phyloP scores from a whole-genome alignment of 2,113 vertebrate genomes.

The Pseudorasbora parva region DNA sequence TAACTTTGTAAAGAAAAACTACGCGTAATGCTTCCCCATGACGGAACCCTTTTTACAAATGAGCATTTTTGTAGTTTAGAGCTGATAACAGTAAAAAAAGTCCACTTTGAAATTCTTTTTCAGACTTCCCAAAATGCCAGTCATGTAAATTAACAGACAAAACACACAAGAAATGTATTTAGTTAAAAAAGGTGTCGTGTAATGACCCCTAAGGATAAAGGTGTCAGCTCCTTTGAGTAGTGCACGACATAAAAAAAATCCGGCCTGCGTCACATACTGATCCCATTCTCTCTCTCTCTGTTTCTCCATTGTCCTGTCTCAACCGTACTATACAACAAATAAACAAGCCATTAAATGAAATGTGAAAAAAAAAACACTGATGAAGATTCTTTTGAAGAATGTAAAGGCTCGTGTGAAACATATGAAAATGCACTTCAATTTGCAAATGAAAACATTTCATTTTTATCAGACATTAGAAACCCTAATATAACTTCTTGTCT shows the following conservation, averaged over 20 bases:
- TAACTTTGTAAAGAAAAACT: too few relatives aligned
- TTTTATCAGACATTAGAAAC: not conserved
- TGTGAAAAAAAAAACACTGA: not conserved
- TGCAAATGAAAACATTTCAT: not conserved
- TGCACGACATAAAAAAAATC: not conserved
- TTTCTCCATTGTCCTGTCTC: not conserved
- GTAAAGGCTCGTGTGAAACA: not conserved
- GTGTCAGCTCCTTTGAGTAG: not conserved
- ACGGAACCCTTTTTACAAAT: too few relatives aligned
- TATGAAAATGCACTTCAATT: not conserved
- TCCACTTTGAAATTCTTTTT: too few relatives aligned
- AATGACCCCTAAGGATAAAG: not conserved
- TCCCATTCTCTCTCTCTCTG: not conserved
- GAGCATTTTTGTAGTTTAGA: too few relatives aligned
- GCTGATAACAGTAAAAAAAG: too few relatives aligned
- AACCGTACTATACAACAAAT: not conserved
- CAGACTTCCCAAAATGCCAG: too few relatives aligned
- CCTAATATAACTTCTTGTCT: not conserved
- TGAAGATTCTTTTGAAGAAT: slow-evolving; percentile 20
- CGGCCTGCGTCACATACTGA: slow-evolving; percentile 3
- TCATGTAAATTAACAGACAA: too few relatives aligned
- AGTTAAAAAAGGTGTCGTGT: too few relatives aligned
- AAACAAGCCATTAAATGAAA: not conserved
- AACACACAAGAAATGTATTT: too few relatives aligned
- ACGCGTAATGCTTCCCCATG: too few relatives aligned